phyloP scores from a whole-genome alignment of 2,888 invertebrate genomes.

The Anthrax anthrax region DNA sequence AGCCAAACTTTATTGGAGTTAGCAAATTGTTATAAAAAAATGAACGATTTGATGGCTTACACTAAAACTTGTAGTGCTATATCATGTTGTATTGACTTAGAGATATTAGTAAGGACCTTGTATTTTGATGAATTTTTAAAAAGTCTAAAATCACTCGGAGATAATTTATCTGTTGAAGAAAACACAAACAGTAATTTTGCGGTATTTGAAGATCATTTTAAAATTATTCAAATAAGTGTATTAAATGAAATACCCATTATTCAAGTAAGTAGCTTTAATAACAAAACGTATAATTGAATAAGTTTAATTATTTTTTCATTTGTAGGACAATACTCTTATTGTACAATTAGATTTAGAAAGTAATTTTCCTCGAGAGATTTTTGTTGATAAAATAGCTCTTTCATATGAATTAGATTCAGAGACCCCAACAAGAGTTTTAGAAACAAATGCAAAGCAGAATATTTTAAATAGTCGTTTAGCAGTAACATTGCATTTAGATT shows the following conservation, averaged over 20 bases:
- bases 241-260: constrained; percentile 27
- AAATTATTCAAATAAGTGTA: constrained; percentile 27
- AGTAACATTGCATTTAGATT: constrained; percentile 56
- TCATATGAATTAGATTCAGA: constrained; percentile 44
- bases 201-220: constrained; percentile 37
- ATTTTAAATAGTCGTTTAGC: constrained; percentile 32
- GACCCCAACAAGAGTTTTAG: not conserved
- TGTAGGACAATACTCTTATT: constrained; percentile 41
- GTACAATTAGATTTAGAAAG: constrained; percentile 43
- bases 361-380: constrained; percentile 49
- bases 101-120: constrained; percentile 55
- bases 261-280: constrained; percentile 34
- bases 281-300: no score
- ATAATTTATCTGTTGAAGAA: constrained; percentile 24
- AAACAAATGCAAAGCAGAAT: constrained; percentile 5
- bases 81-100: constrained; percentile 59
- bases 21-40: constrained; percentile 68
- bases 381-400: constrained; percentile 46
- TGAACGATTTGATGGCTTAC: constrained; percentile 56
- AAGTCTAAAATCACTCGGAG: constrained; percentile 36
- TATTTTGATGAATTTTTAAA: constrained; percentile 76
- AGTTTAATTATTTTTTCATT: constrained; percentile 28
- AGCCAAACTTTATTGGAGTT: constrained; percentile 72
- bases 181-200: constrained; percentile 25
- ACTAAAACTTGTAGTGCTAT: constrained; percentile 66